A percentile compares a stretch with the other conserved stretches of the same genome.
These are phyloP conservation scores for Caenorhabditis sinica DNA, from an alignment of 2,888 invertebrate genomes.

Conservation along the genomic window DNA sequence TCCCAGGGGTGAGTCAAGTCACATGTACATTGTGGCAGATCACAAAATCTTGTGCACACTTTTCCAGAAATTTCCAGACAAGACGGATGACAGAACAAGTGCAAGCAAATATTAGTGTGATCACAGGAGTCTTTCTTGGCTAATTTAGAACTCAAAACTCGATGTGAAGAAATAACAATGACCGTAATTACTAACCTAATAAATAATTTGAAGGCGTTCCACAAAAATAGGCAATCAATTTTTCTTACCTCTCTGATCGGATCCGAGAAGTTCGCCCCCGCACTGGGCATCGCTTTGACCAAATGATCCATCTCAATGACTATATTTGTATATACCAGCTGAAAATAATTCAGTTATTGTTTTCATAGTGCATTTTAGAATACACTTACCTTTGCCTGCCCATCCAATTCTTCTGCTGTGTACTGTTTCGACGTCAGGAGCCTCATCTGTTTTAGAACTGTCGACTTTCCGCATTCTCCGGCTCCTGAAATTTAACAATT, in stretches of 20 bases:
- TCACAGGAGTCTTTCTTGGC: no score
- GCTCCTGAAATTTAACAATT: slow-evolving; percentile 71
- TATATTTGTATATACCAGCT: slow-evolving; percentile 80
- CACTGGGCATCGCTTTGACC: slow-evolving; percentile 77
- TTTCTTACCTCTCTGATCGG: slow-evolving; percentile 70
- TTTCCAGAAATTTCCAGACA: background rate
- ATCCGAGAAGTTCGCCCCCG: slow-evolving; percentile 73
- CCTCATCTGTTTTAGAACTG: slow-evolving; percentile 82
- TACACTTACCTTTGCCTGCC: slow-evolving; percentile 62
- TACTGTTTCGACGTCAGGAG: slow-evolving; percentile 80
- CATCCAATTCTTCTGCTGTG: slow-evolving; percentile 70
- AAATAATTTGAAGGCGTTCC: no score
- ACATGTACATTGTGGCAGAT: background rate
- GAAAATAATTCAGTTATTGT: slow-evolving; percentile 10
- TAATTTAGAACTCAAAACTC: no score
- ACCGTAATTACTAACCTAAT: no score
- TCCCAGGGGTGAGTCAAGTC: background rate
- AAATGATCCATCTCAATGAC: slow-evolving; percentile 80
- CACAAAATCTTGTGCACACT: background rate
- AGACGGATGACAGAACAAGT: background rate
- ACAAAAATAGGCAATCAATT: no score
- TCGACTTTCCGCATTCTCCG: slow-evolving; percentile 82
- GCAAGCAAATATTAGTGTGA: background rate
- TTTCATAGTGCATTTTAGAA: background rate
- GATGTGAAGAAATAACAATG: no score